Evolutionary conservation across 1,140 invertebrate species (phyloP), one percentile per base, ranked within the genome.

Genomic region (Nilaparvata lugens): DNA sequence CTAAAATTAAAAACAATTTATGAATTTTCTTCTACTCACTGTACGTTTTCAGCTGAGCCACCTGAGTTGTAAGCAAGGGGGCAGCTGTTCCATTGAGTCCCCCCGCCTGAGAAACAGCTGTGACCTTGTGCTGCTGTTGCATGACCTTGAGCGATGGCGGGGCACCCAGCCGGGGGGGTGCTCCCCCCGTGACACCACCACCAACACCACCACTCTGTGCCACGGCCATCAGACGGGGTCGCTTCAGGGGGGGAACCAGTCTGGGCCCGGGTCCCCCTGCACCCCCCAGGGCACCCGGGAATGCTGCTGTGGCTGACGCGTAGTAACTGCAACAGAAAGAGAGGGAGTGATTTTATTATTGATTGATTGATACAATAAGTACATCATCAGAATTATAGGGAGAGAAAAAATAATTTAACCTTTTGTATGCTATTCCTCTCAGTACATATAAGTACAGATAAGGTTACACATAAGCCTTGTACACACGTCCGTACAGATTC

Each of bases 221-320:
- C 5, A 61, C 55, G 13, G 62, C 23, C 66, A 76, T 71, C 42
- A 76, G 68, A 21, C 75, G 67, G 6, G 75, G 72, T 58, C 75
- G 65, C 66, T 77, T 77, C 58, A 75, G 69, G 14, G 75, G 75
- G 5, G 75, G 75, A 23, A 74, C 72, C 16, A 74, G 68, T 28
- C 74, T 62, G 0, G 69, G 60, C n/a, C n/a, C n/a, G 31, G 31
- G 31, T 35, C 58, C 68, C 48, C 57, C 67, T 58, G 40, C 45
- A 1, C 55, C 28, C 2, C 59, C 31, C 3, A 35, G 31, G 7
- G 7, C 31, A 25, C 60, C 64, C 21, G 69, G 62, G 28, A 72
- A 70, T 25, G 71, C 70, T 9, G 71, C 69, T 35, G 31, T 35
- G 4, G 73, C 70, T 48, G 71, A 70, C 11, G 75, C 73, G 65